These are phyloP conservation scores for Microtus montanus DNA, from an alignment of 2,113 vertebrate species.

Conservation along the genomic window DNA sequence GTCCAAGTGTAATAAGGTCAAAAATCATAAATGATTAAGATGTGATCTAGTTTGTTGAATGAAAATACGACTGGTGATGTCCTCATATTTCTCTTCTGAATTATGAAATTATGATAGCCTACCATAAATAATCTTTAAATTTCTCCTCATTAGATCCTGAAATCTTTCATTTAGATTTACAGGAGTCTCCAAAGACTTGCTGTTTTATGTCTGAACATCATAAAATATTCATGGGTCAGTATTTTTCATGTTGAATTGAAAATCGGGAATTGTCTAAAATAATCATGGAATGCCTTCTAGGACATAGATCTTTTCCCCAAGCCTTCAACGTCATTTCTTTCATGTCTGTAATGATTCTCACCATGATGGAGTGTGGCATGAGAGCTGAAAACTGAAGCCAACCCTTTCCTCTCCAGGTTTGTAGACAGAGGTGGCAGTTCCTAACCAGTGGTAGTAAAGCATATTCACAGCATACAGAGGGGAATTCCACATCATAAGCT, in stretches of 20 bases:
- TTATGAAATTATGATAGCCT: slow-evolving; percentile 35
- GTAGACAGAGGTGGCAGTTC: too few relatives aligned
- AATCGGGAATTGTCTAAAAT: slow-evolving; percentile 40
- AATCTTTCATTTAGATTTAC: slow-evolving; percentile 52
- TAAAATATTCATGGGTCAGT: slow-evolving; percentile 54
- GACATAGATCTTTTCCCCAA: slow-evolving; percentile 1
- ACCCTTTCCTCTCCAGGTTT: too few relatives aligned
- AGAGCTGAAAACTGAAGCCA: neutral
- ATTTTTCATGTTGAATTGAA: slow-evolving; percentile 55
- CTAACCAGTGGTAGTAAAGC: too few relatives aligned
- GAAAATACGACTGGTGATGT: neutral
- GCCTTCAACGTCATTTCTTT: neutral
- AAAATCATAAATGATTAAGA: slow-evolving; percentile 50
- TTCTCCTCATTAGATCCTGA: neutral
- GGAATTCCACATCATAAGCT: neutral
- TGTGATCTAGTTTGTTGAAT: slow-evolving; percentile 33
- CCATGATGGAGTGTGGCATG: fast-evolving
- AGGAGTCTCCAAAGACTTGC: neutral
- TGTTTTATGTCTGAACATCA: slow-evolving; percentile 24
- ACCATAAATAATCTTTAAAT: slow-evolving; percentile 39
- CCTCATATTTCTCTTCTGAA: slow-evolving; percentile 34
- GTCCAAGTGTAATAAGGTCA: neutral
- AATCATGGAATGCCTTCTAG: neutral
- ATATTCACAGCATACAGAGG: too few relatives aligned
- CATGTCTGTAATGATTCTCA: neutral